Conservation (phyloP, 2,113 vertebrate species). For the Corythoichthys intestinalis region DNA sequence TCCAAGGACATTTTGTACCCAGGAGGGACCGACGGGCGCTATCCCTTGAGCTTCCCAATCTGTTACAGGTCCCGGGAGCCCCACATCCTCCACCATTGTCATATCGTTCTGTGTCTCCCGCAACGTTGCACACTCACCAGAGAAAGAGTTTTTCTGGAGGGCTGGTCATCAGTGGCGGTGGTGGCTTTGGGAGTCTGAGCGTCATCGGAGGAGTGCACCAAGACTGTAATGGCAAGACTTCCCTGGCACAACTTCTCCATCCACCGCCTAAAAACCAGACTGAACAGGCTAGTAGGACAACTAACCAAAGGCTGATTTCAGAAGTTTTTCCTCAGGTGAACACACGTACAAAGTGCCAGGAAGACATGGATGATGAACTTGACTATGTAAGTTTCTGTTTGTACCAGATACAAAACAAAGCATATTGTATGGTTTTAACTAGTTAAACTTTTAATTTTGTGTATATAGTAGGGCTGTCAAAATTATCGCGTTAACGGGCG, state of each 20-base stretch:
- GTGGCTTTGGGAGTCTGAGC: background rate
- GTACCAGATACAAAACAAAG: background rate
- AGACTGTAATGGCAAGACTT: constrained; percentile 89
- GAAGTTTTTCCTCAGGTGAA: constrained; percentile 94
- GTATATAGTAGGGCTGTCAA: too few species aligned
- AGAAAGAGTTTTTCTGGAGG: constrained; percentile 72
- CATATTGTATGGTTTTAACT: too few species aligned
- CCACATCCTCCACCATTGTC: constrained; percentile 17
- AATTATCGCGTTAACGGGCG: too few species aligned
- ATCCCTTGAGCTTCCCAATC: constrained; percentile 84
- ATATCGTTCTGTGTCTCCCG: constrained; percentile 32
- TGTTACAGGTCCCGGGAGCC: constrained; percentile 74
- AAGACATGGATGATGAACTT: constrained; percentile 89
- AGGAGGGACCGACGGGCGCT: constrained; percentile 81
- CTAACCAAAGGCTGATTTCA: constrained; percentile 65
- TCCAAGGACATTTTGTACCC: constrained; percentile 62
- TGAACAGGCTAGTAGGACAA: constrained; percentile 21
- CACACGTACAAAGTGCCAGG: constrained; percentile 75
- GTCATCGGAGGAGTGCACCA: constrained; percentile 69
- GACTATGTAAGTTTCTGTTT: constrained; percentile 83
- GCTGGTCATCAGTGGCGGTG: constrained; percentile 26
- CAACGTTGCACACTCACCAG: constrained; percentile 34
- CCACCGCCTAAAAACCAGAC: constrained; percentile 25
- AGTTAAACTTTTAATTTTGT: too few species aligned
- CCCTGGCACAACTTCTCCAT: constrained; percentile 70